Evolutionary conservation across 2,113 vertebrate genomes (phyloP), one percentile per base, ranked within the genome.

Genomic region (Cranoglanis bouderius): DNA sequence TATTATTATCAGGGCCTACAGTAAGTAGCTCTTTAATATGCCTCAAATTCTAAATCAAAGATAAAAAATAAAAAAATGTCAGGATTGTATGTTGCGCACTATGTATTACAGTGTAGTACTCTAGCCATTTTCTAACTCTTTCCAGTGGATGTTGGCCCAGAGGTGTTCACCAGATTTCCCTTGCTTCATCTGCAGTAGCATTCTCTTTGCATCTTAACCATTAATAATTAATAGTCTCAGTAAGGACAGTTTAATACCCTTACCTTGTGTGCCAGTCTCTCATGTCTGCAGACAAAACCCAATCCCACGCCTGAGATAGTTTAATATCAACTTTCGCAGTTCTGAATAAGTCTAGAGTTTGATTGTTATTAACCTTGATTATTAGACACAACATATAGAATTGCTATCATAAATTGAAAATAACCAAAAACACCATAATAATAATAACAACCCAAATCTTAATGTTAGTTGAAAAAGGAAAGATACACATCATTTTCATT

Each of bases 181-280:
- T 67, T 75, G 72, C 90, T 87, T 86, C 24, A 81, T 89, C 85
- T 89, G 90, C 87, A 91, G 86, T 46, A 86, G 87, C 84, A 86
- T 85, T 91, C 92, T 91, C 90, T 46, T 91, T 93, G 93, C 93
- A 93, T 94, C 94, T 94, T 93, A 93, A 94, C 91, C 94, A 95
- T 96, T 91, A 96, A 95, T 95, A 94, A 95, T 95, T 94, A 93
- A 96, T 92, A 89, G 90, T 89, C 92, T 92, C 91, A 93, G 75
- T 74, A 19, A 74, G 40, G 70, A 40, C 70, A 74, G 70, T 74
- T 26, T 75, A 46, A 75, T 75, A 46, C 21, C 32, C 72, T 75
- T 75, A 75, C 72, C 21, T 75, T 75, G 40, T 75, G 72, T 43
- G 72, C 21, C 21, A 75, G 21, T 24, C 72, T 75, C 24, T 26